These are phyloP conservation scores for Mirza zaza DNA, from an alignment of 2,113 vertebrate species.

Conservation along the genomic window DNA sequence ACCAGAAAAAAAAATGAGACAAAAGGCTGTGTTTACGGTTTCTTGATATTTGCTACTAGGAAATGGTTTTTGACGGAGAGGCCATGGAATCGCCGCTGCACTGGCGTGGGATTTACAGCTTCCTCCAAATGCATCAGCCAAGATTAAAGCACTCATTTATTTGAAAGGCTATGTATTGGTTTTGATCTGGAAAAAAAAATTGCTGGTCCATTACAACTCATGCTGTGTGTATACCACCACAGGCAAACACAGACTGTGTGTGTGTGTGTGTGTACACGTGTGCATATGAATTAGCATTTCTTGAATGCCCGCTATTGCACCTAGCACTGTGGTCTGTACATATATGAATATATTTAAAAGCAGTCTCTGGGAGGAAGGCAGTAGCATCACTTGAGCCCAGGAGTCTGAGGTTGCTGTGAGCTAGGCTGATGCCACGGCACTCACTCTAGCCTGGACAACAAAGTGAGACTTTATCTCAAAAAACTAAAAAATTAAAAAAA, in stretches of 20 bases:
- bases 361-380: no score
- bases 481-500: no score
- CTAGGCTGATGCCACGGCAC: no score
- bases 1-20: background rate
- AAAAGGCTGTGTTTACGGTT: background rate
- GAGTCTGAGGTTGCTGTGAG: no score
- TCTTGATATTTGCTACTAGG: background rate
- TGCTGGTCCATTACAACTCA: background rate
- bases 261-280: rapidly evolving
- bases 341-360: background rate
- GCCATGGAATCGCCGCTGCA: background rate
- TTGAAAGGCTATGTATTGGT: background rate
- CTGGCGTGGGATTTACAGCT: background rate
- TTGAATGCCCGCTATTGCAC: background rate
- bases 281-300: background rate
- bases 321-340: background rate
- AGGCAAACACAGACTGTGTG: background rate
- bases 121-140: background rate
- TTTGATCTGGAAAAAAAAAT: background rate
- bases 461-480: no score
- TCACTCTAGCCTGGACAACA: no score
- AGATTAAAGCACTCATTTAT: background rate
- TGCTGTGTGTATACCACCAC: background rate
- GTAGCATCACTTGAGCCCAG: no score
- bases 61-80: background rate